A percentile compares a stretch with the other conserved stretches of the same genome.
Conservation (phyloP, 2,888 invertebrate species). For the Cerastis leucographa region DNA sequence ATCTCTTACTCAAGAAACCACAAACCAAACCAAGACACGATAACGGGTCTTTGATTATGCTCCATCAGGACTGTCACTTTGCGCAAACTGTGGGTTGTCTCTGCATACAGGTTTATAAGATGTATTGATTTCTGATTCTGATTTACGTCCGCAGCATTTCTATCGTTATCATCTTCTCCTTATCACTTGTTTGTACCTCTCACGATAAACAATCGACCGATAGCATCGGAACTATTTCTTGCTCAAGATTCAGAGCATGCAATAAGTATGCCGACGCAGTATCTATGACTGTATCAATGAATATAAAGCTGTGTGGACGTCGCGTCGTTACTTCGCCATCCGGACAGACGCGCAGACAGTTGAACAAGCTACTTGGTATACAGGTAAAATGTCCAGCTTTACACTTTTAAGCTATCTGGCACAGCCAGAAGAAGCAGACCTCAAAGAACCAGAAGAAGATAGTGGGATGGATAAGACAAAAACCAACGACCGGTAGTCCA, state of each 20-base stretch:
- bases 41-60: constrained; percentile 11
- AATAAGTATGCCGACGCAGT: constrained; percentile 46
- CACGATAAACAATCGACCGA: constrained; percentile 46
- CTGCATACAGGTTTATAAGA: neutral
- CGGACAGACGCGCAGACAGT: neutral
- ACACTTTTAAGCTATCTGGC: neutral
- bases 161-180: constrained; percentile 24
- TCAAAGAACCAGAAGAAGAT: neutral
- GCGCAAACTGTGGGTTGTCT: neutral
- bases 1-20: constrained; percentile 15
- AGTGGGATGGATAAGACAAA: neutral
- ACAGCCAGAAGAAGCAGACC: neutral
- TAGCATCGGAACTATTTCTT: constrained; percentile 21
- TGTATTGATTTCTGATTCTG: constrained; percentile 10
- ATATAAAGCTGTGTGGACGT: constrained; percentile 55
- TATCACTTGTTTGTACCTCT: constrained; percentile 52
- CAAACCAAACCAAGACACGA: neutral
- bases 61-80: neutral
- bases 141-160: constrained; percentile 23
- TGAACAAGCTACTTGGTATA: neutral
- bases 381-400: neutral
- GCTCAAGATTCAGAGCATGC: constrained; percentile 33
- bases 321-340: neutral
- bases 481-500: neutral
- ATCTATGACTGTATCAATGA: constrained; percentile 58